Evolutionary conservation across 2,113 vertebrate genomes (phyloP).

Genomic region (Seriola quinqueradiata): DNA sequence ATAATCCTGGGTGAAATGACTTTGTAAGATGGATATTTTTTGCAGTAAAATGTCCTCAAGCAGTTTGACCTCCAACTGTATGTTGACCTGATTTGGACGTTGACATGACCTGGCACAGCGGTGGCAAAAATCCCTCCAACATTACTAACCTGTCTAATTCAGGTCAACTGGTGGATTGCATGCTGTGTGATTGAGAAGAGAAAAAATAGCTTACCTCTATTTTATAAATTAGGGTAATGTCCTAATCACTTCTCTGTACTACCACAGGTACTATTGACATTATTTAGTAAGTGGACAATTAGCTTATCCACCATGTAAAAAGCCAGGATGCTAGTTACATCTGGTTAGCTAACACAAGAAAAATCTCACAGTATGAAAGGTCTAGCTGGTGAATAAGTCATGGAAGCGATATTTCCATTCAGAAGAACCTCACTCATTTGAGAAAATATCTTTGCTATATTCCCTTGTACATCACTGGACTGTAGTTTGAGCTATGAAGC

Average conservation of each 20-base stretch:
- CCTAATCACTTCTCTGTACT: conserved; percentile 20
- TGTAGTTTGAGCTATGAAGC: neutral
- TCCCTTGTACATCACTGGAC: neutral
- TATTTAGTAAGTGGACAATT: conserved; percentile 18
- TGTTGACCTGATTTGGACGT: conserved; percentile 36
- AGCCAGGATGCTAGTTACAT: neutral
- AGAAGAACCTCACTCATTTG: neutral
- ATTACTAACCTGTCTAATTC: conserved; percentile 11
- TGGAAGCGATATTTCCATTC: neutral
- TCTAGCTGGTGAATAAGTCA: neutral
- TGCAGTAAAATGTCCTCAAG: conserved; percentile 1
- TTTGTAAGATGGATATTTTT: neutral
- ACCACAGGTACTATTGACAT: conserved; percentile 13
- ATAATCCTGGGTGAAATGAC: neutral
- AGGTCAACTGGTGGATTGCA: conserved; percentile 21
- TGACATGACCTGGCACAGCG: conserved; percentile 10
- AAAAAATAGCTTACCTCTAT: conserved; percentile 54
- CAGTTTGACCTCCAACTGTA: conserved; percentile 33
- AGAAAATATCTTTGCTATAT: neutral
- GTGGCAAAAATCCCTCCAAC: conserved; percentile 4
- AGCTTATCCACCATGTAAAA: conserved; percentile 12
- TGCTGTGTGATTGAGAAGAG: conserved; percentile 19
- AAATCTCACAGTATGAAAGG: neutral
- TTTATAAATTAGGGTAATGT: conserved; percentile 59
- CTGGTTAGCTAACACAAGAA: neutral